Evolutionary conservation across 2,797 vertebrate genomes (phyloP).

Genomic region (Glossophaga mutica): DNA sequence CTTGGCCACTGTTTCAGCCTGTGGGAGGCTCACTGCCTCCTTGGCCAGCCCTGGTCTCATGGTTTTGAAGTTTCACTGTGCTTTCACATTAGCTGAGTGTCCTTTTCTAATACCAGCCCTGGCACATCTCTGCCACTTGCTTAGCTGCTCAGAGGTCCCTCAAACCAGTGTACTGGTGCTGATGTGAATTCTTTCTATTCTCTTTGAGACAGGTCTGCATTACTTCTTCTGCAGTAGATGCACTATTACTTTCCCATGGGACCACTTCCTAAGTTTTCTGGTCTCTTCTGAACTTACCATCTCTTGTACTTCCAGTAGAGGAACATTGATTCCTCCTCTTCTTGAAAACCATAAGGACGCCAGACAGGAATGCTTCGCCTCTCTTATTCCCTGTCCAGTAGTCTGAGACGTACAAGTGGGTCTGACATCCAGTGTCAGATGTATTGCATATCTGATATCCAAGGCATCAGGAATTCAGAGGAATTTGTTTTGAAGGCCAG

Average conservation of each 20-base stretch:
- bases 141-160: background rate
- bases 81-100: background rate
- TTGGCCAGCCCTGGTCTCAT: background rate
- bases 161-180: background rate
- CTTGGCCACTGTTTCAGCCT: background rate
- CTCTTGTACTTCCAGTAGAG: background rate
- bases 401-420: background rate
- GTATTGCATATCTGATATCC: accelerated
- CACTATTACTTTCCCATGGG: background rate
- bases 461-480: background rate
- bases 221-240: background rate
- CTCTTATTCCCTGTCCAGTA: accelerated
- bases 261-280: background rate
- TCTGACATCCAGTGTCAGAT: background rate
- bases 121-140: too few species aligned
- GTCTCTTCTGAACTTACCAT: background rate
- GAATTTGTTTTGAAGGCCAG: background rate
- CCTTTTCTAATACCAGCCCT: background rate
- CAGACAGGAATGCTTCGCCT: accelerated
- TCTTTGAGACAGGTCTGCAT: accelerated
- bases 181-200: background rate
- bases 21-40: background rate
- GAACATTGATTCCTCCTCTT: background rate
- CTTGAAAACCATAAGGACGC: background rate
- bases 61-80: background rate